Evolutionary conservation across 2,113 vertebrate genomes (phyloP).

Genomic region (Madoqua kirkii): DNA sequence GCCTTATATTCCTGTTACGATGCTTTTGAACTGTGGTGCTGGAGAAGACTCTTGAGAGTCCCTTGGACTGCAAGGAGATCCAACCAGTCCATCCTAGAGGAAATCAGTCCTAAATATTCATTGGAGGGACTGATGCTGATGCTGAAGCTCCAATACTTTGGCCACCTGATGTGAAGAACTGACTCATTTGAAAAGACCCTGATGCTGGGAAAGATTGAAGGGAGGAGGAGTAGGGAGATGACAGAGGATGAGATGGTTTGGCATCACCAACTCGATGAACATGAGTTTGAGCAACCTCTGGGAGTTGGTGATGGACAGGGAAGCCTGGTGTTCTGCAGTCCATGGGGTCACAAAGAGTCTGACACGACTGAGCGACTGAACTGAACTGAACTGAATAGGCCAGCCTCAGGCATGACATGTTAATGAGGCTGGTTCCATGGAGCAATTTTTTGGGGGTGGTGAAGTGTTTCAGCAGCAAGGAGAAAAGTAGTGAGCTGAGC

Average conservation of each 20-base stretch:
- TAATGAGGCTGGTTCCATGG: background rate
- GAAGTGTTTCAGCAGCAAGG: background rate
- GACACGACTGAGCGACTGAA: background rate
- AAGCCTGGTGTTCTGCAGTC: background rate
- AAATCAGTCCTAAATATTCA: background rate
- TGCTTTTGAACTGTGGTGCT: background rate
- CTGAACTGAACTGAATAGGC: background rate
- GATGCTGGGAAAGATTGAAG: background rate
- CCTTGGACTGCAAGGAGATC: background rate
- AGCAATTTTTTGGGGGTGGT: background rate
- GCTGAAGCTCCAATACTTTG: background rate
- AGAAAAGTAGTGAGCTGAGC: background rate
- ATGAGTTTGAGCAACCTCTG: background rate
- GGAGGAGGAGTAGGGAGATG: background rate
- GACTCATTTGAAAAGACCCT: background rate
- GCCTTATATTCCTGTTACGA: background rate
- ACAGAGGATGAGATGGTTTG: background rate
- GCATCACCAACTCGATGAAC: background rate
- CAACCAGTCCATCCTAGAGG: background rate
- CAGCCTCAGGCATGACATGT: background rate
- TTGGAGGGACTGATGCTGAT: background rate
- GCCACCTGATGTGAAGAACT: background rate
- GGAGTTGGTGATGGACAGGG: background rate
- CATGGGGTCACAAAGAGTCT: background rate
- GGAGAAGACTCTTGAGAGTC: background rate